Conservation (phyloP, 2,888 invertebrate species). For the Coleophora flavipennella region DNA sequence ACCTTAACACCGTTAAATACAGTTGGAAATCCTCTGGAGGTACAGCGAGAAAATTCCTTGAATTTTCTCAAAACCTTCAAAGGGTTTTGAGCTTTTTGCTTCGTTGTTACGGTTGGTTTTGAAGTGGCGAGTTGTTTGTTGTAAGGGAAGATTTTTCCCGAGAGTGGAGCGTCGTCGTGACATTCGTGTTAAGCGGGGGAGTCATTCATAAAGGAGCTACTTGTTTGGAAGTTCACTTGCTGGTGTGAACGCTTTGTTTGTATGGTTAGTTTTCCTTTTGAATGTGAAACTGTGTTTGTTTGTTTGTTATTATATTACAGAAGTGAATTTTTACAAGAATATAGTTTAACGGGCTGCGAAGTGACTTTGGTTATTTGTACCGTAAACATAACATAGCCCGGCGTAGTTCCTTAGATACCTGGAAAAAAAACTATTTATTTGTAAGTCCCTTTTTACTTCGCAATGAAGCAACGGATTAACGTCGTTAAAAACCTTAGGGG, state of each 20-base stretch:
- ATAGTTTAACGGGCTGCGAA: too few relatives aligned
- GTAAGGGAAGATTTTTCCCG: constrained; percentile 71
- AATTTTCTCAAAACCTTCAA: constrained; percentile 36
- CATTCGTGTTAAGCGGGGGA: constrained; percentile 68
- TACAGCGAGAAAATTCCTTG: constrained; percentile 58
- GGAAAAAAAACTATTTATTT: too few relatives aligned
- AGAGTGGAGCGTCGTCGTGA: constrained; percentile 66
- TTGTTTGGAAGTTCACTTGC: constrained; percentile 57
- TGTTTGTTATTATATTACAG: too few relatives aligned
- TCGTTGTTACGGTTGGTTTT: constrained; percentile 29
- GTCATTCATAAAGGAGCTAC: constrained; percentile 64
- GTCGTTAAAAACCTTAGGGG: too few relatives aligned
- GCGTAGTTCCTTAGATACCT: too few relatives aligned
- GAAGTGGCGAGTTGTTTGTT: constrained; percentile 25
- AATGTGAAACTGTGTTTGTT: too few relatives aligned
- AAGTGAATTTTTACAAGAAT: too few relatives aligned
- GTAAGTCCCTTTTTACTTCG: too few relatives aligned
- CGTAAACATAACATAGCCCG: too few relatives aligned
- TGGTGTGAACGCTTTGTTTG: constrained; percentile 12
- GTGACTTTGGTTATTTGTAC: too few relatives aligned
- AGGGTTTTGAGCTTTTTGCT: constrained; percentile 27
- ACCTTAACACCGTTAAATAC: constrained; percentile 28
- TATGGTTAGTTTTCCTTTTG: too few relatives aligned
- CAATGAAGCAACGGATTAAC: too few relatives aligned
- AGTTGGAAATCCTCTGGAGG: constrained; percentile 31